Evolutionary conservation across 2,113 vertebrate species (phyloP).

Genomic region (Xyrauchen texanus): DNA sequence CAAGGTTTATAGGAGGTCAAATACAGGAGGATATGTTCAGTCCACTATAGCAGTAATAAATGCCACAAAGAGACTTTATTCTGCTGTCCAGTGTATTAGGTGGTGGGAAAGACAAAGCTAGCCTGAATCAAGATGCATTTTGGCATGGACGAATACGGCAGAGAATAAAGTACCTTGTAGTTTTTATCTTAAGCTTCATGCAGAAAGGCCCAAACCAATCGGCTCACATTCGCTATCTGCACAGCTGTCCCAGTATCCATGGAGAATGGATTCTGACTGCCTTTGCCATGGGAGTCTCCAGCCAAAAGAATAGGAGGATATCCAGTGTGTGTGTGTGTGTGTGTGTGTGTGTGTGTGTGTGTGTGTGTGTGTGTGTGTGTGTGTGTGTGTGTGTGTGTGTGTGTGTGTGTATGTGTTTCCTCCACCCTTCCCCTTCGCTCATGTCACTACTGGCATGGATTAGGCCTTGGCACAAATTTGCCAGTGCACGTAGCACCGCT

Average conservation of each 20-base stretch:
- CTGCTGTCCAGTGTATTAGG: slow-evolving; percentile 52
- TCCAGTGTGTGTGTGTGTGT: slow-evolving; percentile 70
- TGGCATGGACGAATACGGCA: slow-evolving; percentile 65
- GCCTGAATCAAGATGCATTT: slow-evolving; percentile 58
- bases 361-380: slow-evolving; percentile 65
- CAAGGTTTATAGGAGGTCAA: slow-evolving; percentile 30
- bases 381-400: slow-evolving; percentile 64
- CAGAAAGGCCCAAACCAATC: slow-evolving; percentile 68
- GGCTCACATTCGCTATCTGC: slow-evolving; percentile 72
- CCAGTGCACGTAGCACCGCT: slow-evolving; percentile 67
- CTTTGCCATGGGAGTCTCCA: slow-evolving; percentile 75
- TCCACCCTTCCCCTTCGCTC: slow-evolving; percentile 70
- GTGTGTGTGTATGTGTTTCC: slow-evolving; percentile 56
- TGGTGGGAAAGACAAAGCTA: slow-evolving; percentile 63
- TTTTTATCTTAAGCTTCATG: slow-evolving; percentile 72
- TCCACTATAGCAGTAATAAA: slow-evolving; percentile 49
- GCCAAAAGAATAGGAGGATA: slow-evolving; percentile 79
- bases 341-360: too few relatives aligned
- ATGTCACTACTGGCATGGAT: slow-evolving; percentile 78
- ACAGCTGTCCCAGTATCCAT: slow-evolving; percentile 78
- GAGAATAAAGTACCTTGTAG: slow-evolving; percentile 72
- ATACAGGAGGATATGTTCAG: slow-evolving; percentile 51
- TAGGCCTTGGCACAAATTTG: slow-evolving; percentile 73
- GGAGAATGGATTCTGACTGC: slow-evolving; percentile 80
- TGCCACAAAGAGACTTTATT: slow-evolving; percentile 47